phyloP scores from a whole-genome alignment of 2,113 vertebrate species.

The Calidris pygmaea region DNA sequence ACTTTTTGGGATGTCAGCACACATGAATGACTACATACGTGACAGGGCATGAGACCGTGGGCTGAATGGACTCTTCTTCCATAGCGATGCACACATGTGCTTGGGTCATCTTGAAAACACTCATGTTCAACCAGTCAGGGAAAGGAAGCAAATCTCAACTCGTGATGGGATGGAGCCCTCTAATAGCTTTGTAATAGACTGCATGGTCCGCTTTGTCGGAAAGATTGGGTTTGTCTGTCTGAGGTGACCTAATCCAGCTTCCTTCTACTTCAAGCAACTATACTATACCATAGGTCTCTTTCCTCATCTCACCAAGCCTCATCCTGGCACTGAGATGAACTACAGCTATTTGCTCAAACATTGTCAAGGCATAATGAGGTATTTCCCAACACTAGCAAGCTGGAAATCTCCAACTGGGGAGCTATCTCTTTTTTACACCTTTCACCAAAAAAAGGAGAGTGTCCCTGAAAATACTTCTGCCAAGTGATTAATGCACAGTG shows the following conservation, averaged over 20 bases:
- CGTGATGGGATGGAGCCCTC: background rate
- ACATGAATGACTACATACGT: fast-evolving
- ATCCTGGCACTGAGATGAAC: too few relatives aligned
- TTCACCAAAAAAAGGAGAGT: background rate
- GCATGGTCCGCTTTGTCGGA: background rate
- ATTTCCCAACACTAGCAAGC: background rate
- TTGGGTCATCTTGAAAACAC: background rate
- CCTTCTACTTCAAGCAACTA: background rate
- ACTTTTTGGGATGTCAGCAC: background rate
- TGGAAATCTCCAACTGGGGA: background rate
- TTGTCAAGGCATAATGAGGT: background rate
- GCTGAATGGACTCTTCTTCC: background rate
- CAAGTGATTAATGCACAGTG: background rate
- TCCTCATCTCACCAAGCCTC: background rate
- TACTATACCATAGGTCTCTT: background rate
- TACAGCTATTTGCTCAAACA: background rate
- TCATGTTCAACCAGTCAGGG: background rate
- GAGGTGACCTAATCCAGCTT: background rate
- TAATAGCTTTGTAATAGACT: background rate
- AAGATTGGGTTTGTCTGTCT: background rate
- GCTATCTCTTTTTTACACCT: background rate
- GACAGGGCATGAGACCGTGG: background rate
- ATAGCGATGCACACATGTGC: background rate
- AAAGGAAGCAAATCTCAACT: background rate
- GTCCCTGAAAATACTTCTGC: background rate